Evolutionary conservation across 2,797 vertebrate genomes (phyloP).

Genomic region (Argya squamiceps): DNA sequence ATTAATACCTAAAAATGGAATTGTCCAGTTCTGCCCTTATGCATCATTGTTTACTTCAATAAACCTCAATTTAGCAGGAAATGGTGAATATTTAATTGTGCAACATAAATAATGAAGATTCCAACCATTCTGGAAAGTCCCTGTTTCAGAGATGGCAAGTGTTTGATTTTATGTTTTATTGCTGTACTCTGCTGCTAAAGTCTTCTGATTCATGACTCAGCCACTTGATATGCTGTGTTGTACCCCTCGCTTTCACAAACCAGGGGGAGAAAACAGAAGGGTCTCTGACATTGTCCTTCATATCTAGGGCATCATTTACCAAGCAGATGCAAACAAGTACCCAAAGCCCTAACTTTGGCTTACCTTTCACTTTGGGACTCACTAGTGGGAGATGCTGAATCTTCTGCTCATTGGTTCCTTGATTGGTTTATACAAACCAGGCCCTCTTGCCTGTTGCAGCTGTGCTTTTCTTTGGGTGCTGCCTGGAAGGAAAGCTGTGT

Average conservation of each 20-base stretch:
- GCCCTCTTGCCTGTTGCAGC: neutral
- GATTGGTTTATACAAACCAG: neutral
- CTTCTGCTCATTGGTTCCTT: neutral
- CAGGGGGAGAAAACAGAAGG: neutral
- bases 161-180: neutral
- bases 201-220: conserved; percentile 55
- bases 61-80: conserved; percentile 53
- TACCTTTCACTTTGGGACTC: neutral
- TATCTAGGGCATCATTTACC: neutral
- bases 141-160: conserved; percentile 3
- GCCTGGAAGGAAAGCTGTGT: neutral
- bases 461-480: neutral
- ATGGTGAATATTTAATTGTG: conserved; percentile 52
- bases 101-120: conserved; percentile 19
- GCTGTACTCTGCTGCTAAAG: neutral
- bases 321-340: neutral
- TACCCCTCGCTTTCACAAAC: neutral
- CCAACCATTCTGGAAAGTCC: neutral
- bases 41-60: conserved; percentile 50
- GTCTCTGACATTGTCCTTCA: neutral
- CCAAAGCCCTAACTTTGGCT: neutral
- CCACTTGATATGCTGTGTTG: neutral
- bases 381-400: neutral
- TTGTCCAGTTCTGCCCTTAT: conserved; percentile 44
- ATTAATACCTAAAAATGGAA: conserved; percentile 59